These are phyloP conservation scores for Spodoptera frugiperda DNA, from an alignment of 1,140 invertebrate genomes.

Conservation along the genomic window DNA sequence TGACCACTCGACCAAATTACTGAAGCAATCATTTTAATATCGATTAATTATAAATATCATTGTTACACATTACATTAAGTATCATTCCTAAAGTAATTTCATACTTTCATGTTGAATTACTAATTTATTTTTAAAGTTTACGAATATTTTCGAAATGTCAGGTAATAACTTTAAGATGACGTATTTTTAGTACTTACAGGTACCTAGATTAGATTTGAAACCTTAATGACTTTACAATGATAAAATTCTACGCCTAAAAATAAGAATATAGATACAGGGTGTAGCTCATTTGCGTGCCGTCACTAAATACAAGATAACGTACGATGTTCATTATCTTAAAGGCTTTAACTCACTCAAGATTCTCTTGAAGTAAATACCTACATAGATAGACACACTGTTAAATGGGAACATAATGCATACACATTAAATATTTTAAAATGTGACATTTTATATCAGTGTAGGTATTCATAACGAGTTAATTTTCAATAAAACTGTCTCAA, in stretches of 20 bases:
- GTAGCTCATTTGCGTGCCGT: slow-evolving; percentile 36
- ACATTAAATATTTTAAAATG: background rate
- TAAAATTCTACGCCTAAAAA: background rate
- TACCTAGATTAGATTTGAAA: too few relatives aligned
- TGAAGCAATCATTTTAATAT: too few relatives aligned
- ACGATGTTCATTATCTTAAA: slow-evolving; percentile 42
- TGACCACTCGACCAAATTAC: too few relatives aligned
- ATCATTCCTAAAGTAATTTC: too few relatives aligned
- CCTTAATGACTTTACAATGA: slow-evolving; percentile 17
- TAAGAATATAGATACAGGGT: slow-evolving; percentile 16
- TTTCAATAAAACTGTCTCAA: too few relatives aligned
- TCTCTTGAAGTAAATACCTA: background rate
- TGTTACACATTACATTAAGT: too few relatives aligned
- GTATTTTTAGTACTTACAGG: too few relatives aligned
- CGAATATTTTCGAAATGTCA: background rate
- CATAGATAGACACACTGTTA: background rate
- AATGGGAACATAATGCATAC: background rate
- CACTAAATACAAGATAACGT: slow-evolving; percentile 44
- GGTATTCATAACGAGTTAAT: too few relatives aligned
- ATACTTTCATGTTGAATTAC: too few relatives aligned
- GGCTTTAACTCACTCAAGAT: slow-evolving; percentile 27
- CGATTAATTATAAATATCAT: too few relatives aligned
- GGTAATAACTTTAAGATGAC: background rate
- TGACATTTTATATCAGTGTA: too few relatives aligned
- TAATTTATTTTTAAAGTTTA: background rate